Percentiles rank a stretch among this genome's conserved stretches.
Conservation (phyloP, 2,797 vertebrate species). For the Tauraco hartlaubi region DNA sequence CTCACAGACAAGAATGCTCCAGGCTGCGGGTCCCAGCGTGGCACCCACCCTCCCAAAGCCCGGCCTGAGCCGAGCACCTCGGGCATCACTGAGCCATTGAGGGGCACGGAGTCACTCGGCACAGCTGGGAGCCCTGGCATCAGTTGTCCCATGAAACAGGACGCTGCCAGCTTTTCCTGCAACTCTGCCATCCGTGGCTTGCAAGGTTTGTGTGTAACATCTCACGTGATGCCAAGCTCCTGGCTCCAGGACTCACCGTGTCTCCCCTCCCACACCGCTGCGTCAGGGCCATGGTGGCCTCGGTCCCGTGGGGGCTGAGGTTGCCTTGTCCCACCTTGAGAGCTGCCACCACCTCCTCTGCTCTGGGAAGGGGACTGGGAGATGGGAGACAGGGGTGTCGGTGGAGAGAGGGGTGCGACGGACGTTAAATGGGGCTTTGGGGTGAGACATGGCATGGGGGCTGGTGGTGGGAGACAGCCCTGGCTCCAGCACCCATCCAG, state of each 20-base stretch:
- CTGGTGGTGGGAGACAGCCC: neutral
- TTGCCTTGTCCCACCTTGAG: neutral
- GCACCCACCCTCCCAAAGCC: neutral
- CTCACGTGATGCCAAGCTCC: neutral
- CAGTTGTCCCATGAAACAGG: neutral
- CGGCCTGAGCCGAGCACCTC: neutral
- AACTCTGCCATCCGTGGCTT: neutral
- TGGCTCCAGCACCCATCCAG: neutral
- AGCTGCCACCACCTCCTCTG: neutral
- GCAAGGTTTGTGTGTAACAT: neutral
- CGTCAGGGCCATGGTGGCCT: rapidly evolving
- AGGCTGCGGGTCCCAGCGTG: neutral
- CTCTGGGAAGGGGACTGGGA: rapidly evolving
- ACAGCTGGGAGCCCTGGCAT: rapidly evolving
- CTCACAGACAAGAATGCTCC: neutral
- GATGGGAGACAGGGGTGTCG: neutral
- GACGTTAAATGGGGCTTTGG: neutral
- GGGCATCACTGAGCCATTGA: rapidly evolving
- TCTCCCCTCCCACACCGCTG: rapidly evolving
- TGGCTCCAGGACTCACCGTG: rapidly evolving
- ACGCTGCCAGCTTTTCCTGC: neutral
- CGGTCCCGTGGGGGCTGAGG: rapidly evolving
- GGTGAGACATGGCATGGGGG: neutral
- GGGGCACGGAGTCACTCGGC: rapidly evolving
- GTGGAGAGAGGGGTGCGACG: neutral